Base-by-base conservation (phyloP, 1,140 invertebrate genomes). In the Drosophila lacteicornis region DNA sequence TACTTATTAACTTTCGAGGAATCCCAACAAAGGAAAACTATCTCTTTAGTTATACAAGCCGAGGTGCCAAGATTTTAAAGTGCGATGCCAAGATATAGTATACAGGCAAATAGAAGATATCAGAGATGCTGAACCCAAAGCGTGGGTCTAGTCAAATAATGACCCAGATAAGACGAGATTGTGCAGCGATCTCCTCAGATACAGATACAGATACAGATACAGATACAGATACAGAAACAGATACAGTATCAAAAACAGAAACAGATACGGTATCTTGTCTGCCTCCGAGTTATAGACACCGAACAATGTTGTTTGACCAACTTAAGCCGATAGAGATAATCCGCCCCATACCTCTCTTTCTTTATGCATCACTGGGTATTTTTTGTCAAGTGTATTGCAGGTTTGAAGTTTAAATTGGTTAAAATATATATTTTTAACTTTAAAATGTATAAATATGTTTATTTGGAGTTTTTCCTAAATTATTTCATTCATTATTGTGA, bases 161-260 rank as follows among this genome's bases (percentile, higher is more conserved):
- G 75, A 77, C 74, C 75, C 74, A 87, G 84, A 87, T 87, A 87
- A 88, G 77, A 61, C 57, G 17, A 50, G 77, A 88, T 87, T 87
- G 75, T 70, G 76, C 75, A 62, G 40, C 17, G 17, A 40, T 63
- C 43, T 58, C 30, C 17, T 40, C 62, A 60, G 46, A 57, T 17
- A 19, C 17, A 60, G 45, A 33, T 51, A 46, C 33, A 57, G 55
- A 36, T 33, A 49, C 25, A 40, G 50, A 33, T 45, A n/a, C n/a
- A n/a, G n/a, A n/a, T n/a, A 63, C 17, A 60, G 45, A 33, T 49
- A 50, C 33, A 57, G 56, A 36, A 33, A 49, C 25, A 40, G 50
- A 33, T 45, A 63, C 15, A 62, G 58, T 47, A 63, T 60, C 40
- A 66, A 51, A 60, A 57, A 68, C 27, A 75, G 63, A 61, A 75